A percentile compares a stretch with the other conserved stretches of the same genome.
Evolutionary conservation across 2,888 invertebrate species (phyloP).

Genomic region (Scrobipalpa costella): DNA sequence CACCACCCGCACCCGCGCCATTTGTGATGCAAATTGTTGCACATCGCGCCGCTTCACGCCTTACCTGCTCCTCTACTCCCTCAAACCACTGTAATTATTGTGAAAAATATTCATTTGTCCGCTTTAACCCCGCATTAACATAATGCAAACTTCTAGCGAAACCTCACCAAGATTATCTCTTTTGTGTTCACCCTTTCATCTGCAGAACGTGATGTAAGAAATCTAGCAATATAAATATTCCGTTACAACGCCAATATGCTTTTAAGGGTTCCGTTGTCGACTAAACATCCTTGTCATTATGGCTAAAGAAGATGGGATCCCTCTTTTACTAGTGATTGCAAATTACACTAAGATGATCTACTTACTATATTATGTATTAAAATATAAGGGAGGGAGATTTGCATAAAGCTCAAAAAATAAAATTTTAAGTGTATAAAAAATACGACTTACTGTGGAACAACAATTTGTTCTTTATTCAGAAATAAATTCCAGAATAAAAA

Average conservation of each 20-base stretch:
- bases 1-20: constrained; percentile 34
- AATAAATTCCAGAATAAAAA: neutral
- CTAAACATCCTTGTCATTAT: too few species aligned
- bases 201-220: neutral
- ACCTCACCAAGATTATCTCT: neutral
- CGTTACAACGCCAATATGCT: too few species aligned
- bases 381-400: too few species aligned
- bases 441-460: neutral
- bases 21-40: constrained; percentile 72
- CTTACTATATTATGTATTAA: too few species aligned
- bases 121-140: constrained; percentile 61
- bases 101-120: constrained; percentile 77
- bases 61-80: constrained; percentile 56
- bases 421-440: neutral
- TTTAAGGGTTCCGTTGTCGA: too few species aligned
- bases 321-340: too few species aligned
- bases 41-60: constrained; percentile 57
- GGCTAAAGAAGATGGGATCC: too few species aligned
- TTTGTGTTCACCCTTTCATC: neutral
- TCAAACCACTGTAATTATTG: constrained; percentile 69
- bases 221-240: neutral
- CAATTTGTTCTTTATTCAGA: neutral
- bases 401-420: too few species aligned
- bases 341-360: too few species aligned
- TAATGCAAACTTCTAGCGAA: constrained; percentile 43